Base-by-base conservation (phyloP, 1,140 invertebrate species). In the Aphelenchoides fujianensis region DNA sequence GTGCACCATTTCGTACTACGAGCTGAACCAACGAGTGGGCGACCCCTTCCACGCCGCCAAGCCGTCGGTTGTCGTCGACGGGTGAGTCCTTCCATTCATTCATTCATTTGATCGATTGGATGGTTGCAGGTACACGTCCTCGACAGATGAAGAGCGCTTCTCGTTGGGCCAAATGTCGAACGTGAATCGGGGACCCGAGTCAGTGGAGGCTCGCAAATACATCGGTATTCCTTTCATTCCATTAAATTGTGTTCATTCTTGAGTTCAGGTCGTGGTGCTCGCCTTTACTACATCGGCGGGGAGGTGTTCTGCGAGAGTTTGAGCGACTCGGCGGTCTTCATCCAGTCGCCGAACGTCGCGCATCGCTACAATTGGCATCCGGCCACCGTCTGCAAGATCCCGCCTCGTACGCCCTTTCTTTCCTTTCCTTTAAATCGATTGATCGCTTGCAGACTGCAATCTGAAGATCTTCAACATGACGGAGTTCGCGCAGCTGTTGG, bases 401-500 rank as follows among this genome's bases (percentile, higher is more conserved):
- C 95, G 57, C 94, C 94, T 84, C 92, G 93, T 93, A 82, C 80
- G 77, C 75, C 53, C 19, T 5, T 27, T 30, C 59, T 23, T 63
- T 73, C n/a, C n/a, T n/a, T n/a, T n/a, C n/a, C n/a, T n/a, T n/a
- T n/a, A n/a, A n/a, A n/a, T 28, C 48, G 7, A 66, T 36, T 72
- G 71, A 23, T 27, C 59, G 52, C 68, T 86, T 87, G 3, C 85
- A 94, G 94, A 94, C 64, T 98, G 96, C 86, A 98, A 98, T 86
- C 87, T 99, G 80, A 98, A 98, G 88, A 97, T 99, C 74, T 99
- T 99, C 88, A 97, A 97, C 86, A 98, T 98, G 87, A 93, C 96
- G 84, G 95, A 98, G 87, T 99, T 99, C 87, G 95, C 95, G 5
- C 91, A 92, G n/a, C 86, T 98, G 36, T 87, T 99, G 16, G 92